phyloP scores from a whole-genome alignment of 2,113 vertebrate species.

The Orthonyx spaldingii region DNA sequence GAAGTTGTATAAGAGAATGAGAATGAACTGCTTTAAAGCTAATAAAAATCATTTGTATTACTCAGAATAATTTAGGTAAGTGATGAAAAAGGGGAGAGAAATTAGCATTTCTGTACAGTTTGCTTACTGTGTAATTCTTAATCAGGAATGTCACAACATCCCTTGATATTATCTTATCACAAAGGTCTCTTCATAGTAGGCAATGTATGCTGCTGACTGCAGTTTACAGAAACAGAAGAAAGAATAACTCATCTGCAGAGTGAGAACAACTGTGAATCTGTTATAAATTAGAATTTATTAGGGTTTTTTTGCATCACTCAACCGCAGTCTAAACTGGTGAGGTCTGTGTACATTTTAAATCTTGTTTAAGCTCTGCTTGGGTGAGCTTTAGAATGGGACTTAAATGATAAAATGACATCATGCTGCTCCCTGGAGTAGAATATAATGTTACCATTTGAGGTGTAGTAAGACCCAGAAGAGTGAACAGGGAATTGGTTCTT shows the following conservation, averaged over 20 bases:
- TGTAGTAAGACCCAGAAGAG: not conserved
- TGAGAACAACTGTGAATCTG: not conserved
- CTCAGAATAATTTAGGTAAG: slow-evolving; percentile 26
- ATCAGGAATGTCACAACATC: slow-evolving; percentile 42
- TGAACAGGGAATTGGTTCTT: not conserved
- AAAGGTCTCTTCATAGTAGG: not conserved
- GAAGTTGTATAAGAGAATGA: not conserved
- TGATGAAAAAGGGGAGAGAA: slow-evolving; percentile 9
- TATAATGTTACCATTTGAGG: not conserved
- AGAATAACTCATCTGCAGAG: not conserved
- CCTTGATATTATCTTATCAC: slow-evolving; percentile 27
- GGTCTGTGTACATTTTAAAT: not conserved
- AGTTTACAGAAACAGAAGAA: slow-evolving; percentile 1
- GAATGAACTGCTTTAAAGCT: not conserved
- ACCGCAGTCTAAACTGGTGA: not conserved
- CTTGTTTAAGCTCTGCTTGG: not conserved
- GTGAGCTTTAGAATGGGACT: not conserved
- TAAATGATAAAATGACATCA: not conserved
- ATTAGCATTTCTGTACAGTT: slow-evolving; percentile 38
- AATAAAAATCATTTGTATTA: slow-evolving; percentile 13
- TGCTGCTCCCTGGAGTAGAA: not conserved
- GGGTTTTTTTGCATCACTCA: not conserved
- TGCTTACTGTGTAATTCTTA: slow-evolving; percentile 43
- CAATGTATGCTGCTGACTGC: not conserved
- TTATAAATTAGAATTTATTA: not conserved